Evolutionary conservation across 2,888 invertebrate species (phyloP).

Genomic region (Melangyna quadrimaculata): DNA sequence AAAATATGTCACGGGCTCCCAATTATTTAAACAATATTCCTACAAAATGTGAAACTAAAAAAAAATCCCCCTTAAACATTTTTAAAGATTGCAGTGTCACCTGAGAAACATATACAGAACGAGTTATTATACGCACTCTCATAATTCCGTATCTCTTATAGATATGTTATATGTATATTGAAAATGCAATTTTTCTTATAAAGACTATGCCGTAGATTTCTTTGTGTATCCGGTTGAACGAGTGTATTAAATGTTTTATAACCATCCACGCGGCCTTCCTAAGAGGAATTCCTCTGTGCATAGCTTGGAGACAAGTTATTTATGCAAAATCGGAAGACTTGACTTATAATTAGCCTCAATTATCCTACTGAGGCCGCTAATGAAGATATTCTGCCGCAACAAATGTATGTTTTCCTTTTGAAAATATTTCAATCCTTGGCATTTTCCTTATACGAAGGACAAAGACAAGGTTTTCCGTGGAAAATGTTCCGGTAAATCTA

Average conservation of each 20-base stretch:
- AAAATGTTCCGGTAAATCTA: not conserved
- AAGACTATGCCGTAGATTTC: not conserved
- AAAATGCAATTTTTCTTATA: not conserved
- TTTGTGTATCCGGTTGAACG: not conserved
- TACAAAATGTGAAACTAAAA: not conserved
- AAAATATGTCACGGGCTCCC: too few species aligned
- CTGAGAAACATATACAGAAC: too few species aligned
- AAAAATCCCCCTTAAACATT: too few species aligned
- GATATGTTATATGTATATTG: too few species aligned
- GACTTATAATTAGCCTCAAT: slow-evolving; percentile 7
- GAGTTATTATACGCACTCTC: not conserved
- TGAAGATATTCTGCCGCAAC: not conserved
- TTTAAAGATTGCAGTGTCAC: not conserved
- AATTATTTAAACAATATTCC: too few species aligned
- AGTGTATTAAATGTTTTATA: not conserved
- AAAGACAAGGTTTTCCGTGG: not conserved
- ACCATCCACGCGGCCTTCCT: not conserved
- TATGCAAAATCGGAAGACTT: not conserved
- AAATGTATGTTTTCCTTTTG: not conserved
- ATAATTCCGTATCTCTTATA: not conserved
- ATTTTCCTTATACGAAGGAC: not conserved
- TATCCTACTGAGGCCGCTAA: too few species aligned
- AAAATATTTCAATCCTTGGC: not conserved
- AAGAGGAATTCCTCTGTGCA: not conserved
- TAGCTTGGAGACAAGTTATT: not conserved